Evolutionary conservation across 2,888 invertebrate genomes (phyloP).

Genomic region (Zaprionus lineosus): DNA sequence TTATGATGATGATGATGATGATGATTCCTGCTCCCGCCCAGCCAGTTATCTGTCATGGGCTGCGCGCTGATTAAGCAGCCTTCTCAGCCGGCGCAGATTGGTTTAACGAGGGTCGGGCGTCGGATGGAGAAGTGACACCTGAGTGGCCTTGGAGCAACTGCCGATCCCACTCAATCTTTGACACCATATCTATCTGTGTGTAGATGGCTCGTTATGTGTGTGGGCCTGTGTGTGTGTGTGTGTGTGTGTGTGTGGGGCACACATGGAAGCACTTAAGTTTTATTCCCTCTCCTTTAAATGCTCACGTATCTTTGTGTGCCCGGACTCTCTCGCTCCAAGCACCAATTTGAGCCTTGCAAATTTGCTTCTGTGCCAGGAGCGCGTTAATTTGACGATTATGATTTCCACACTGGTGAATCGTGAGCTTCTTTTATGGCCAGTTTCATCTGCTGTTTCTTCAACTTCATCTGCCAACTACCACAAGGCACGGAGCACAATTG

Average conservation of each 20-base stretch:
- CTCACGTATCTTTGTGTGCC: conserved; percentile 58
- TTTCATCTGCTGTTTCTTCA: neutral
- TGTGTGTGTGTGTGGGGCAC: conserved; percentile 23
- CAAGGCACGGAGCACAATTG: too few species aligned
- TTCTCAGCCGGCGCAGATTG: conserved; percentile 38
- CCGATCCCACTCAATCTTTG: conserved; percentile 15
- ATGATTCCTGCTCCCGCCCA: conserved; percentile 43
- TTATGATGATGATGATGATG: conserved; percentile 29
- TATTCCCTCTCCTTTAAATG: conserved; percentile 68
- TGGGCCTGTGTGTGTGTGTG: neutral
- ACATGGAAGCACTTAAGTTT: conserved; percentile 67
- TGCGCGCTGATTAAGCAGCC: conserved; percentile 62
- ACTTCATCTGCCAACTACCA: neutral
- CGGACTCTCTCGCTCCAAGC: conserved; percentile 21
- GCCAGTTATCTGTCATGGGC: conserved; percentile 58
- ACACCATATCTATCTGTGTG: neutral
- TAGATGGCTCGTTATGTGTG: conserved; percentile 5
- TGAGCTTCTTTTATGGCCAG: conserved; percentile 30
- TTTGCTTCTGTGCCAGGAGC: conserved; percentile 34
- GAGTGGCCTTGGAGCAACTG: conserved; percentile 36
- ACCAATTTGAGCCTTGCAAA: conserved; percentile 62
- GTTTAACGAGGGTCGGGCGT: conserved; percentile 52
- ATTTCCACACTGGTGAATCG: conserved; percentile 61
- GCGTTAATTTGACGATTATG: conserved; percentile 75
- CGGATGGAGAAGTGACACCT: conserved; percentile 54